Base-by-base conservation (phyloP, 2,888 invertebrate species). In the Rhorus exstirpatorius region DNA sequence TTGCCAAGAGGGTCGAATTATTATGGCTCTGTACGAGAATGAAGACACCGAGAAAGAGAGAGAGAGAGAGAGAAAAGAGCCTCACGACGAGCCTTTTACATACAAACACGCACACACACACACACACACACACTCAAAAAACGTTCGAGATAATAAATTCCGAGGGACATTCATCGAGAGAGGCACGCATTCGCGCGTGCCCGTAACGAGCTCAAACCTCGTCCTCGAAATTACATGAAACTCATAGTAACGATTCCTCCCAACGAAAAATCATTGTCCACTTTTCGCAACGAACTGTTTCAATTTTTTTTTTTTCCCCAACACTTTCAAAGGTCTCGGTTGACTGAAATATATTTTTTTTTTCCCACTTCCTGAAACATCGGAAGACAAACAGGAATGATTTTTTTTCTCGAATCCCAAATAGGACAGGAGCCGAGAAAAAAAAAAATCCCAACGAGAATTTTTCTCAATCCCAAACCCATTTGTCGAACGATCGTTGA, bases 111-210 rank as follows among this genome's bases (percentile, higher is more conserved):
- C n/a, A n/a, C n/a, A n/a, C n/a, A n/a, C n/a, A n/a, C n/a, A n/a
- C n/a, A n/a, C n/a, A n/a, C n/a, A n/a, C n/a, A 81, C 55, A 46
- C 46, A 46, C 51, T 67, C 60, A 72, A 6, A 31, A 84, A 67
- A 83, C 76, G 77, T 81, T 79, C 71, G 61, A 76, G 81, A 83
- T 83, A 85, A 85, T 85, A 80, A 85, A 85, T 85, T 85, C 85
- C 75, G 83, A 84, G 84, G 83, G 83, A 84, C 84, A 82, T 74
- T 14, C 35, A 72, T 60, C 60, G 58, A 46, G 71, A 70, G 65
- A 78, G 31, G 6, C 72, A 84, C 75, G 79, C 84, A 76, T 58
- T 74, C 71, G 65, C 65, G 60, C 60, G 79, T 75, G 75, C 63
- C 79, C 81, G 63, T 83, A 80, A 81, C 79, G 61, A 83, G 77